Evolutionary conservation across 1,140 invertebrate genomes (phyloP), one percentile per base, ranked within the genome.

Genomic region (Chironomus striatipennis): DNA sequence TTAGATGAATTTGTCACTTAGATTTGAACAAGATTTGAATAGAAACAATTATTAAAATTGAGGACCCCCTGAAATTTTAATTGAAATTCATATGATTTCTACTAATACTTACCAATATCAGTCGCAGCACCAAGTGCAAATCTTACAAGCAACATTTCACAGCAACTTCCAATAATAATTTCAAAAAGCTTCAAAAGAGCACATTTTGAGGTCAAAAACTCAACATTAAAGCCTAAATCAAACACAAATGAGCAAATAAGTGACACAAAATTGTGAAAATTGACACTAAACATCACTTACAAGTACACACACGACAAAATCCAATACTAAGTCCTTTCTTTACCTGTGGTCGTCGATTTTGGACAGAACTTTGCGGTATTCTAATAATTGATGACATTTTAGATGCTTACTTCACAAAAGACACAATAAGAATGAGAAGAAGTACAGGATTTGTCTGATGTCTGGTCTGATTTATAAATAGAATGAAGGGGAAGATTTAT

Each of bases 311-410:
- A n/a, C 47, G 12, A 57, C 47, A 57, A 57, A 57, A 57, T 57
- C 47, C 47, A n/a, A 57, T n/a, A n/a, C 15, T 57, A n/a, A 57
- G 12, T 15, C 47, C 47, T 15, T 57, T 57, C n/a, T 57, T 57
- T 5, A n/a, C 15, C 12, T 57, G 12, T 15, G 34, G 15, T 73
- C 20, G 9, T 73, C 34, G 8, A 21, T 20, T 15, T 8, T 73
- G 18, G 15, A 73, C 15, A 15, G 12, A 15, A 72, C 10, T 34
- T 24, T 43, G 73, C 15, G 47, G 47, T n/a, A 57, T 57, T 57
- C 47, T 57, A n/a, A 57, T 57, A 57, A 57, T 15, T 57, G 47
- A 57, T 57, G 47, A 57, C 47, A 57, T 57, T 57, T 57, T 34
- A 34, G 24, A 34, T 34, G 24, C 24, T 34, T 34, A 34, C 24